Percentiles rank a stretch among this genome's conserved stretches.
These are phyloP conservation scores for Hippasteria phrygiana DNA, from an alignment of 53 echinoderm and acorn worm genomes.

Conservation along the genomic window DNA sequence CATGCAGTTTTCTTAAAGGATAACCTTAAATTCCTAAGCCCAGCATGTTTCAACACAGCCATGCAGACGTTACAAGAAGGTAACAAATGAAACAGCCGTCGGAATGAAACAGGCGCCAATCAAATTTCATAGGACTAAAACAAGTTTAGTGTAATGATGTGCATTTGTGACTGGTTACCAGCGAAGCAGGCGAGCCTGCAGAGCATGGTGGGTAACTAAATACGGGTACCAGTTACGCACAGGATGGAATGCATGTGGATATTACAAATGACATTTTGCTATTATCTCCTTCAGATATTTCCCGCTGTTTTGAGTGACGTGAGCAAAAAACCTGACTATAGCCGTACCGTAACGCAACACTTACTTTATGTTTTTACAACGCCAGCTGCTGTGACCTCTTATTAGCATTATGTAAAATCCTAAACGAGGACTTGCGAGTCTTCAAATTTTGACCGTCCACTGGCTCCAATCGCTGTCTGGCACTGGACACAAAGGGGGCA, in stretches of 20 bases:
- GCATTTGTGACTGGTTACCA: conserved; percentile 6
- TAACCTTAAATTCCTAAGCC: too few relatives aligned
- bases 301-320: conserved; percentile 57
- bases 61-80: not conserved
- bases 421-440: not conserved
- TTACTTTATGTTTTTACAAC: conserved; percentile 50
- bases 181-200: not conserved
- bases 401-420: not conserved
- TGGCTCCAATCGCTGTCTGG: too few relatives aligned
- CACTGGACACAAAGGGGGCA: too few relatives aligned
- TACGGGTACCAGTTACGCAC: conserved; percentile 38
- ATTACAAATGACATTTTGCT: conserved; percentile 52
- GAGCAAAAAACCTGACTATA: not conserved
- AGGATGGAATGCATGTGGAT: conserved; percentile 23
- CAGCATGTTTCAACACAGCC: not conserved
- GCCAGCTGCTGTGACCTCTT: conserved; percentile 2
- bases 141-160: not conserved
- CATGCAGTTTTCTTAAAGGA: too few relatives aligned
- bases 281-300: conserved; percentile 1
- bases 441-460: too few relatives aligned
- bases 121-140: conserved; percentile 21
- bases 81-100: conserved; percentile 10
- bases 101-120: not conserved
- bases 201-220: too few relatives aligned
- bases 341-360: conserved; percentile 39